Evolutionary conservation across 1,140 invertebrate species (phyloP).

Genomic region (Bradynema listronoti): DNA sequence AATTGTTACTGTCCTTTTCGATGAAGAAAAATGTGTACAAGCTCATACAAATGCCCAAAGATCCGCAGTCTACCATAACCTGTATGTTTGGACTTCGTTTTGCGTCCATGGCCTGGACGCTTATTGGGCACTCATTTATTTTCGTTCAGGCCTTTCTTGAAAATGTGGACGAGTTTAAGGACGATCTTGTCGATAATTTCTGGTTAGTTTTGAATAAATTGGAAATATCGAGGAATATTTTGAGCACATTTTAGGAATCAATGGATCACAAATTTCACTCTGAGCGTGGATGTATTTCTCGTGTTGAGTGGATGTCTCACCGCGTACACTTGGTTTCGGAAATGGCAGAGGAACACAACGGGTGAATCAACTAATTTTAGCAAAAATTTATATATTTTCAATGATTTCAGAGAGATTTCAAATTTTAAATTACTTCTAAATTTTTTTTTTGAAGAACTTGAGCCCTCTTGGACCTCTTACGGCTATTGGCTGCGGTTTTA

Average conservation of each 20-base stretch:
- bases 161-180: conserved; percentile 56
- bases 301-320: conserved; percentile 49
- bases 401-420: no score
- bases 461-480: conserved; percentile 50
- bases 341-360: conserved; percentile 55
- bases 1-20: conserved; percentile 52
- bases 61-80: conserved; percentile 52
- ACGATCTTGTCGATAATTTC: conserved; percentile 54
- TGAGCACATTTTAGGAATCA: conserved; percentile 47
- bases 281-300: conserved; percentile 52
- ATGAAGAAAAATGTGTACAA: conserved; percentile 50
- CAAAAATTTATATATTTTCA: conserved; percentile 2
- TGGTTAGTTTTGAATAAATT: no score
- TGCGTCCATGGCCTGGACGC: conserved; percentile 55
- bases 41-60: conserved; percentile 54
- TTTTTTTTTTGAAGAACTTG: conserved; percentile 40
- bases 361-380: conserved; percentile 30
- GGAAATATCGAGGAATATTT: no score
- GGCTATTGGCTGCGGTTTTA: conserved; percentile 56
- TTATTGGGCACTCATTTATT: conserved; percentile 57
- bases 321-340: conserved; percentile 54
- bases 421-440: no score
- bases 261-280: conserved; percentile 57
- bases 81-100: conserved; percentile 56
- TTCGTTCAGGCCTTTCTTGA: conserved; percentile 55